Base-by-base conservation (phyloP, 2,888 invertebrate species). In the Oscheius sp. region DNA sequence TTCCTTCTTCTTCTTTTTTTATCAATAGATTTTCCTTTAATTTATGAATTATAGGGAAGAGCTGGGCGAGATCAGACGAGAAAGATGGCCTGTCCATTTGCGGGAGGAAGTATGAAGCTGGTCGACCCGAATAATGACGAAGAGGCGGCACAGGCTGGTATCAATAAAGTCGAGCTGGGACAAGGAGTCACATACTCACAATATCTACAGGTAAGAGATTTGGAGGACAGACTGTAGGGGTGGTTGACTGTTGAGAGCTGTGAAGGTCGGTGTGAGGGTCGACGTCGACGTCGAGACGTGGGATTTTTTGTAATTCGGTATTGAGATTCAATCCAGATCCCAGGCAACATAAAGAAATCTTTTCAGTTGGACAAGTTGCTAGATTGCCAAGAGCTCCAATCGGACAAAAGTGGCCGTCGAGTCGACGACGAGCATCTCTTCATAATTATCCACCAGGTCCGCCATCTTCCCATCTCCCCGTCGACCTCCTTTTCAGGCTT, bases 161-260 rank as follows among this genome's bases (percentile, higher is more conserved):
- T 79, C 61, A 88, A 88, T 74, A 86, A 86, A 56, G 85, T 85
- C 12, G 82, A 79, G 25, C 68, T 84, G 72, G 83, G 83, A 23
- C 85, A 86, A 6, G 95, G 95, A 0, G 93, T 95, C 92, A 92
- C 95, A 64, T 96, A 96, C 88, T 93, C 93, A 0, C 95, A 95
- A 86, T 96, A 96, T 88, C 91, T 96, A 73, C 93, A 94, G 82
- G 89, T 88, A 70, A n/a, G n/a, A n/a, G n/a, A n/a, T n/a, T n/a
- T n/a, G n/a, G n/a, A n/a, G n/a, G n/a, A n/a, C n/a, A n/a, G n/a
- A n/a, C n/a, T n/a, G n/a, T n/a, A n/a, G n/a, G n/a, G n/a, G n/a
- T n/a, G n/a, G n/a, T n/a, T n/a, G n/a, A n/a, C n/a, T n/a, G n/a
- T n/a, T n/a, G n/a, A n/a, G n/a, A n/a, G n/a, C n/a, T n/a, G n/a